Evolutionary conservation across 2,797 vertebrate species (phyloP).

Genomic region (Graptemys geographica): DNA sequence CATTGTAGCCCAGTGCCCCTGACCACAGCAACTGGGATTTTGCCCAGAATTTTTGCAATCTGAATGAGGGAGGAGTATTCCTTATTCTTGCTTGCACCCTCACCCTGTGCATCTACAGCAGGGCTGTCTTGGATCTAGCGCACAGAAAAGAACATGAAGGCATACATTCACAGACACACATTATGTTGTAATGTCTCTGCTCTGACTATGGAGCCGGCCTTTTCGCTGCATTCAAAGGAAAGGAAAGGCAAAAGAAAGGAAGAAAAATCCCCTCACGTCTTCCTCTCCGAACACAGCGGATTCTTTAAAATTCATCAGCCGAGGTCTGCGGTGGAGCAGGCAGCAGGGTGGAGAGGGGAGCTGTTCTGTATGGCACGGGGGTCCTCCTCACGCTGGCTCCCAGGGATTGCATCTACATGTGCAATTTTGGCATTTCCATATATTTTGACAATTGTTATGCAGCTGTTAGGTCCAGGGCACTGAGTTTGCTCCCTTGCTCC

Average conservation of each 20-base stretch:
- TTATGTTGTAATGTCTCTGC: rapidly evolving
- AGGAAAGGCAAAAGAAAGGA: not conserved
- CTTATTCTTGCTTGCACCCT: not conserved
- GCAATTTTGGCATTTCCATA: conserved; percentile 30
- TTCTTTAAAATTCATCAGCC: conserved; percentile 47
- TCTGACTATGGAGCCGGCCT: not conserved
- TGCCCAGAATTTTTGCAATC: not conserved
- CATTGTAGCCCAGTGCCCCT: not conserved
- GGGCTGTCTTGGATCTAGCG: not conserved
- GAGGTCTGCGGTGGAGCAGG: not conserved
- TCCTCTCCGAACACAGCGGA: not conserved
- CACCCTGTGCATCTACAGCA: not conserved
- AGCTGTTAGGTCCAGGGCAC: not conserved
- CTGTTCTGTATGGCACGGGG: not conserved
- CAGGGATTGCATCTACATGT: not conserved
- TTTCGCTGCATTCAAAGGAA: conserved; percentile 1
- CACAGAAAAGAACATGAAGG: not conserved
- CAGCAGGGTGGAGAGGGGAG: not conserved
- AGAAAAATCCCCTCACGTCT: not conserved
- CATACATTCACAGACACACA: rapidly evolving
- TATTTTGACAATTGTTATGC: not conserved
- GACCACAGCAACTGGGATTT: not conserved
- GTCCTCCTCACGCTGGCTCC: not conserved
- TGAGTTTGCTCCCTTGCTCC: not conserved
- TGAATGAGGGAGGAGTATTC: rapidly evolving